Conservation (phyloP, 2,888 invertebrate species). For the Acronicta leporina region DNA sequence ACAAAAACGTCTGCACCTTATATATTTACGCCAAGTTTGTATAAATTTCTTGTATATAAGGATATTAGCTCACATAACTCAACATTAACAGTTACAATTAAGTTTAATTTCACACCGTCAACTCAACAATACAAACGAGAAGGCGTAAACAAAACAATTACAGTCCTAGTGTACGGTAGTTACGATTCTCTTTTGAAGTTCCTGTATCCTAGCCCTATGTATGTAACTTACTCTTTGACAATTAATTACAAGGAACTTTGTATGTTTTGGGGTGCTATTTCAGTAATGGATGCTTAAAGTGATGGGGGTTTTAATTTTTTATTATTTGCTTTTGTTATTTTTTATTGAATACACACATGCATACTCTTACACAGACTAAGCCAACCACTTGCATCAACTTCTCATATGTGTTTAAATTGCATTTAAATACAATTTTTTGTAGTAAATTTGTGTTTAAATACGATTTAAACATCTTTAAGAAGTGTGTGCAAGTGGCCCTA, state of each 20-base stretch:
- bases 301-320: conserved; percentile 23
- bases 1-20: conserved; percentile 10
- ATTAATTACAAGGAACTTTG: conserved; percentile 72
- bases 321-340: too few relatives aligned
- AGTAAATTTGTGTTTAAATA: too few relatives aligned
- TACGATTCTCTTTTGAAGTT: conserved; percentile 74
- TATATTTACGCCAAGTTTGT: conserved; percentile 3
- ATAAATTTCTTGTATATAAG: conserved; percentile 22
- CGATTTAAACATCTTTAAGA: too few relatives aligned
- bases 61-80: conserved; percentile 64
- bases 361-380: not conserved
- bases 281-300: conserved; percentile 47
- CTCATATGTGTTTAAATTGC: too few relatives aligned
- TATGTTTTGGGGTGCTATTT: conserved; percentile 58
- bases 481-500: too few relatives aligned
- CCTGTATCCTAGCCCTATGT: conserved; percentile 65
- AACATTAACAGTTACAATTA: conserved; percentile 74
- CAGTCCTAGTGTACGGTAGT: conserved; percentile 69
- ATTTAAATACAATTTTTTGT: too few relatives aligned
- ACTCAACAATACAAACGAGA: conserved; percentile 69
- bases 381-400: too few relatives aligned
- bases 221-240: conserved; percentile 67
- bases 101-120: conserved; percentile 70
- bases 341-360: not conserved
- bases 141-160: conserved; percentile 80